phyloP scores from a whole-genome alignment of 2,797 vertebrate genomes.

The Acanthis flammea region DNA sequence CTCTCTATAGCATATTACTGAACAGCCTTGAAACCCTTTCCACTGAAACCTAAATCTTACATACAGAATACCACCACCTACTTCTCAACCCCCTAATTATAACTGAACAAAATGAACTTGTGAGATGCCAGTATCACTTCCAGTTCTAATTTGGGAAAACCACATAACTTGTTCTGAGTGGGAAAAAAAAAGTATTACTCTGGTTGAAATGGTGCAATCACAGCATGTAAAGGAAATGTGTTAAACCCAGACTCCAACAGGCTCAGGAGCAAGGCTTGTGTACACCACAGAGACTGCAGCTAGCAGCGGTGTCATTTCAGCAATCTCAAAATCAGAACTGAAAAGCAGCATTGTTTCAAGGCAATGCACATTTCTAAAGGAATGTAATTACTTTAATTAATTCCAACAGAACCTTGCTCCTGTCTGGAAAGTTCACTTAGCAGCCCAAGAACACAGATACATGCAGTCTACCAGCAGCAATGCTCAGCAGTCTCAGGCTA shows the following conservation, averaged over 20 bases:
- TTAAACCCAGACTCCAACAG: background rate
- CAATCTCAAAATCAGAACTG: background rate
- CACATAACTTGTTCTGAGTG: background rate
- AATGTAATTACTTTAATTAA: background rate
- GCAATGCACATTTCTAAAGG: background rate
- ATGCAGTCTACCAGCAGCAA: background rate
- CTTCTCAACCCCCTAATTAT: background rate
- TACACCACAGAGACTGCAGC: background rate
- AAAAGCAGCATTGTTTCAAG: background rate
- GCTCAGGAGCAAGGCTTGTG: background rate
- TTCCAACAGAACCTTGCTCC: background rate
- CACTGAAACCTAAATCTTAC: background rate
- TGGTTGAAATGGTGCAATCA: background rate
- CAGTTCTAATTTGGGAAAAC: background rate
- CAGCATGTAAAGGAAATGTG: background rate
- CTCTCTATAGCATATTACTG: background rate
- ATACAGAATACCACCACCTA: background rate
- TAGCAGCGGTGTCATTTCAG: background rate
- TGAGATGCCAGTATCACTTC: background rate
- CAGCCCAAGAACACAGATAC: background rate
- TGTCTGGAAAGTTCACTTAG: background rate
- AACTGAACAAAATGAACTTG: slow-evolving; percentile 6
- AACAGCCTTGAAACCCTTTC: background rate
- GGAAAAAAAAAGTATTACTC: background rate
- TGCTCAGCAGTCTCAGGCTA: background rate